Evolutionary conservation across 2,888 invertebrate genomes (phyloP).

Genomic region (Dexiosoma caninum): DNA sequence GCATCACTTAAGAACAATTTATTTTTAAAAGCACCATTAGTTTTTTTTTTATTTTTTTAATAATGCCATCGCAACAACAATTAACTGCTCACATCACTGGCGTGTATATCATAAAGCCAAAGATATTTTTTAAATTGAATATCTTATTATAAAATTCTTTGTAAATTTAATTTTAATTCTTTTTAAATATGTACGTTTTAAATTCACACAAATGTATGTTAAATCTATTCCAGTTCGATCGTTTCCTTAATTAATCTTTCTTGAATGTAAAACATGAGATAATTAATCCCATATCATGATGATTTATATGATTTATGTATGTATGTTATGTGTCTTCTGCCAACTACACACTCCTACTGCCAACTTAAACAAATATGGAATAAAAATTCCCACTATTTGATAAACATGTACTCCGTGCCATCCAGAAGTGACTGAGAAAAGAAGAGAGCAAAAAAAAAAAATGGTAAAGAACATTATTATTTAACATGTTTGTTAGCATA

Average conservation of each 20-base stretch:
- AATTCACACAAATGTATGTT: background rate
- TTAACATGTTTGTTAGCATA: slow-evolving; percentile 61
- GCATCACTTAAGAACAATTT: too few species aligned
- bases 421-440: background rate
- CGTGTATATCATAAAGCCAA: too few species aligned
- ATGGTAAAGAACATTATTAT: slow-evolving; percentile 44
- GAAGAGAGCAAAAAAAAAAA: background rate
- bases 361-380: slow-evolving; percentile 43
- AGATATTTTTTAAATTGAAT: too few species aligned
- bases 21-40: too few species aligned
- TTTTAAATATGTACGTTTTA: background rate
- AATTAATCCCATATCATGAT: slow-evolving; percentile 34
- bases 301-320: slow-evolving; percentile 38
- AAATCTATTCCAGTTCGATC: slow-evolving; percentile 22
- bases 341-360: slow-evolving; percentile 22
- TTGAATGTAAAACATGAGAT: slow-evolving; percentile 12
- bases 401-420: background rate
- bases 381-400: slow-evolving; percentile 42
- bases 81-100: too few species aligned
- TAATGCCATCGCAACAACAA: too few species aligned
- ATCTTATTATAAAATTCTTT: background rate
- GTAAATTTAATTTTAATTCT: background rate
- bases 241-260: slow-evolving; percentile 42
- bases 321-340: too few species aligned
- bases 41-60: too few species aligned